Conservation (phyloP, 2,113 vertebrate species). For the Morone chrysops region DNA sequence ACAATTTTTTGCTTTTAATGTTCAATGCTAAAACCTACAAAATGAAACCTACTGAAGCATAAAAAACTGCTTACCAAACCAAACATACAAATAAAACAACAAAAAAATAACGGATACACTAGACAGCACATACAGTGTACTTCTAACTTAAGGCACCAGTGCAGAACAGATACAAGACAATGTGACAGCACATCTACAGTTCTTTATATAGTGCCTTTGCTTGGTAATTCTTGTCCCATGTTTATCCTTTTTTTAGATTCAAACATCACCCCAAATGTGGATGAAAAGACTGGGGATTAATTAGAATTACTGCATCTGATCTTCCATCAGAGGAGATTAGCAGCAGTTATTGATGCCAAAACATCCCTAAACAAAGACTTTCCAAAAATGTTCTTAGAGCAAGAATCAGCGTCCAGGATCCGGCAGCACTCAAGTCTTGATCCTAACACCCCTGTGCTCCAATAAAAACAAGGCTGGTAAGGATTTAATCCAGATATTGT, state of each 20-base stretch:
- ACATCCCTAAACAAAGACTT: constrained; percentile 36
- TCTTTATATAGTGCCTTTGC: not conserved
- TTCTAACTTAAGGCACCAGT: not conserved
- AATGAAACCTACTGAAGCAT: too few relatives aligned
- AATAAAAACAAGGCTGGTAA: constrained; percentile 35
- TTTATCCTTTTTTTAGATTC: constrained; percentile 6
- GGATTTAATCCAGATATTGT: constrained; percentile 52
- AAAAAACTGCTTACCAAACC: too few relatives aligned
- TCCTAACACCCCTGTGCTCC: constrained; percentile 35
- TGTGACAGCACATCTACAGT: not conserved
- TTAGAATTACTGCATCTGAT: constrained; percentile 33
- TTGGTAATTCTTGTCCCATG: not conserved
- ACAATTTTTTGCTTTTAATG: too few relatives aligned
- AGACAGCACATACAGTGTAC: not conserved
- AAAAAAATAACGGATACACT: not conserved
- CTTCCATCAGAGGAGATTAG: constrained; percentile 34
- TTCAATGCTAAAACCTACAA: too few relatives aligned
- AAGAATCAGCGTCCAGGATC: constrained; percentile 2
- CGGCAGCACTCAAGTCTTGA: constrained; percentile 10
- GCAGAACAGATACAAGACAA: not conserved
- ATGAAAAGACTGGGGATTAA: constrained; percentile 9
- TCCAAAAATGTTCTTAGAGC: not conserved
- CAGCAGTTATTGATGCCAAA: constrained; percentile 6
- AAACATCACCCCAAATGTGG: constrained; percentile 10
- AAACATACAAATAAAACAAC: too few relatives aligned